phyloP scores from a whole-genome alignment of 1,140 invertebrate genomes.

The Fopius arisanus region DNA sequence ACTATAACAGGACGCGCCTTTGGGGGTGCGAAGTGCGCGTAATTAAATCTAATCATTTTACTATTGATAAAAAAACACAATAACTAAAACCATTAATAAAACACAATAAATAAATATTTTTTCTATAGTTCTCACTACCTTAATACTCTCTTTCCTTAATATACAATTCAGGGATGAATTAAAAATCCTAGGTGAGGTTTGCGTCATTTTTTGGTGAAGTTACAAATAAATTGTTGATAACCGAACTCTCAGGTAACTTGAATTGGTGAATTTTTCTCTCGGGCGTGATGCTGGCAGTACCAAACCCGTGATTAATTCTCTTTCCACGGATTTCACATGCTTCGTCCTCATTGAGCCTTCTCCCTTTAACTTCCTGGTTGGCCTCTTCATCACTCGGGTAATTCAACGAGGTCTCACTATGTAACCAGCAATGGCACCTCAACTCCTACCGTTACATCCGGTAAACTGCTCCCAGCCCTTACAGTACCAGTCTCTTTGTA shows the following conservation, averaged over 20 bases:
- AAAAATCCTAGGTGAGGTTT: no score
- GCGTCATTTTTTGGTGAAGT: no score
- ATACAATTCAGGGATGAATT: no score
- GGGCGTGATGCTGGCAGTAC: not conserved
- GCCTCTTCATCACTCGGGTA: not conserved
- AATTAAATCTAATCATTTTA: no score
- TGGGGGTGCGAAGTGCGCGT: no score
- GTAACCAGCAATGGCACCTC: not conserved
- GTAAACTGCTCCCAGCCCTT: not conserved
- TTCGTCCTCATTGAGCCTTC: not conserved
- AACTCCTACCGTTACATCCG: not conserved
- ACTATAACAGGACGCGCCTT: no score
- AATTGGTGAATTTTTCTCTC: not conserved
- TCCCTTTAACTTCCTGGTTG: not conserved
- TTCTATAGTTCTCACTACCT: no score
- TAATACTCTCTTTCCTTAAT: no score
- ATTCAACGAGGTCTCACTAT: not conserved
- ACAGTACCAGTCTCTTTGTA: not conserved
- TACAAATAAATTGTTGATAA: no score
- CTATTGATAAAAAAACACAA: no score
- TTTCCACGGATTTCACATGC: conserved; percentile 12
- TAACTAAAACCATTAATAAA: no score
- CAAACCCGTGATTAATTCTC: not conserved
- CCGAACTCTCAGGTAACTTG: not conserved
- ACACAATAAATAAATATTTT: no score